A percentile compares a stretch with the other conserved stretches of the same genome.
Conservation (phyloP, 2,797 vertebrate genomes). For the Momotus momota region DNA sequence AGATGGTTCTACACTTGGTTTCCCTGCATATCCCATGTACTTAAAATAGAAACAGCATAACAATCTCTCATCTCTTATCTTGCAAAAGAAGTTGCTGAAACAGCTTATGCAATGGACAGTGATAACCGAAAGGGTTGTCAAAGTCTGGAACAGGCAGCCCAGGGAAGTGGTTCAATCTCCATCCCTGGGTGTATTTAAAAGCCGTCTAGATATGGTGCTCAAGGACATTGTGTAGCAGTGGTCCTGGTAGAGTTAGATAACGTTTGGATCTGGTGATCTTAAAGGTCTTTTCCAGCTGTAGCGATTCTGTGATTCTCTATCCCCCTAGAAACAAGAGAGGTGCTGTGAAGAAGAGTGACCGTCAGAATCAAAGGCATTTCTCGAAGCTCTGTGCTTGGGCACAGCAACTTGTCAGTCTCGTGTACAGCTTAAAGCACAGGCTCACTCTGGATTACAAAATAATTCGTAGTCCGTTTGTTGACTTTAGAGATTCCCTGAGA, state of each 20-base stretch:
- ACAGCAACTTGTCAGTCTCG: background rate
- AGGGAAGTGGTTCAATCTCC: too few species aligned
- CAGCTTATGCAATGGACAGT: background rate
- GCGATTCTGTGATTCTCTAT: background rate
- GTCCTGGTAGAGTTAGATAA: too few species aligned
- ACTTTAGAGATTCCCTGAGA: background rate
- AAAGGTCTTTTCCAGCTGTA: too few species aligned
- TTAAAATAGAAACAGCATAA: background rate
- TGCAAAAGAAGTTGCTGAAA: background rate
- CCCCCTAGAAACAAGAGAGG: background rate
- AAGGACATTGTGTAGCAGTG: too few species aligned
- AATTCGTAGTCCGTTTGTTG: background rate
- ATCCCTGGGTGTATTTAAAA: too few species aligned
- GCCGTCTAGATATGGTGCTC: too few species aligned
- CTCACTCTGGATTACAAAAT: background rate
- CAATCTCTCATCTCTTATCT: background rate
- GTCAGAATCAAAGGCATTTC: background rate
- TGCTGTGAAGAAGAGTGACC: background rate
- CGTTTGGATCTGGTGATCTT: too few species aligned
- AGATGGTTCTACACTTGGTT: background rate
- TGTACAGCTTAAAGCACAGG: background rate
- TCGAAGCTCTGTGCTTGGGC: background rate
- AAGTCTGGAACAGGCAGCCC: too few species aligned
- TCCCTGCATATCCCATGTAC: background rate
- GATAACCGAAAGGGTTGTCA: too few species aligned